phyloP scores from a whole-genome alignment of 35 echinoderm and acorn worm species.

The Patiria miniata region DNA sequence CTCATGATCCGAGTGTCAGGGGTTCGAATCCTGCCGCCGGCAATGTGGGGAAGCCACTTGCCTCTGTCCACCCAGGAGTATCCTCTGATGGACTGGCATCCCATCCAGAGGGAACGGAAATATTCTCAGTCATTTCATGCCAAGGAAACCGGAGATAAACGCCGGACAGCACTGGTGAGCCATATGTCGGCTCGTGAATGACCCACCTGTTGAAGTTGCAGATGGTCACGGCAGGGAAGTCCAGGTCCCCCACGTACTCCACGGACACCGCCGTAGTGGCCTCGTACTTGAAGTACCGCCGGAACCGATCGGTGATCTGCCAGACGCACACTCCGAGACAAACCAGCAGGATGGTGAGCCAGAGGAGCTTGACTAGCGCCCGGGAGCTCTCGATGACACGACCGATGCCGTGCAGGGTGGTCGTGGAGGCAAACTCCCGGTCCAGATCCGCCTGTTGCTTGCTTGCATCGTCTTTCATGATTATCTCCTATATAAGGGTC shows the following conservation, averaged over 20 bases:
- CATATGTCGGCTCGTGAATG: not conserved
- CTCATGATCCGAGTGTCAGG: too few species aligned
- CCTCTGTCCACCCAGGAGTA: too few species aligned
- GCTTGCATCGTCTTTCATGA: not conserved
- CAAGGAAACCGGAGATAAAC: too few species aligned
- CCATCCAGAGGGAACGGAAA: too few species aligned
- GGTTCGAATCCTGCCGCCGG: too few species aligned
- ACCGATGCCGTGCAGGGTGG: constrained; percentile 31
- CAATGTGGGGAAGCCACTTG: too few species aligned
- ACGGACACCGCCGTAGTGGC: not conserved
- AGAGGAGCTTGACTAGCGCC: not conserved
- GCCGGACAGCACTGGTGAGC: too few species aligned
- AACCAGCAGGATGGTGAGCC: not conserved
- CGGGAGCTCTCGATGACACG: not conserved
- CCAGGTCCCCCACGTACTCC: not conserved
- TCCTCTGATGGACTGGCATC: too few species aligned
- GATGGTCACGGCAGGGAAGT: constrained; percentile 42
- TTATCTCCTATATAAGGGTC: too few species aligned
- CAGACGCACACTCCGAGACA: constrained; percentile 10
- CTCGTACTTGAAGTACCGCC: not conserved
- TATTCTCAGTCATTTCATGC: too few species aligned
- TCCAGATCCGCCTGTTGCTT: not conserved
- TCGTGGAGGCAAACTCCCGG: constrained; percentile 29
- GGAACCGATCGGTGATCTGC: constrained; percentile 22
- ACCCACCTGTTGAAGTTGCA: constrained; percentile 59